Evolutionary conservation across 2,797 vertebrate genomes (phyloP).

Genomic region (Microhierax caerulescens): DNA sequence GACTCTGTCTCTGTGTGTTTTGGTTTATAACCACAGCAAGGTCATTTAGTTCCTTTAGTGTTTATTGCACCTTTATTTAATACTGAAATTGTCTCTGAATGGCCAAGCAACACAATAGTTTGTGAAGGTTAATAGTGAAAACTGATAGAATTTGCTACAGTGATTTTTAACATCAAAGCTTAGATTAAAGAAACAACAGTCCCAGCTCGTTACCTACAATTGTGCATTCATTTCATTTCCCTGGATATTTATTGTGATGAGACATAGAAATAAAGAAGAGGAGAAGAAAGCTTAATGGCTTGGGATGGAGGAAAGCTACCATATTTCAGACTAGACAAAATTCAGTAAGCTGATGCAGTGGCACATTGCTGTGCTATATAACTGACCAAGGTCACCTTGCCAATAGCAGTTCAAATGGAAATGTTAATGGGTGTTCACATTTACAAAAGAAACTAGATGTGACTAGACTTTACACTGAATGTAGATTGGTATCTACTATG

Average conservation of each 20-base stretch:
- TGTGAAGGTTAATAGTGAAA: constrained; percentile 22
- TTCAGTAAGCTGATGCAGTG: background rate
- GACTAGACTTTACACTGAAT: background rate
- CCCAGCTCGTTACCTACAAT: background rate
- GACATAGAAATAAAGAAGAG: constrained; percentile 9
- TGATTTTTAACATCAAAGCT: background rate
- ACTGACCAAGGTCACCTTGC: background rate
- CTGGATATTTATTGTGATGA: background rate
- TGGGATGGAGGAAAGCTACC: background rate
- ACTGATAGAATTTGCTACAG: background rate
- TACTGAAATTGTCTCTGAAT: background rate
- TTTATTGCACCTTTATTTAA: background rate
- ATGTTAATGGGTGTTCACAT: background rate
- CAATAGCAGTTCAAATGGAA: background rate
- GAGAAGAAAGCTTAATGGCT: background rate
- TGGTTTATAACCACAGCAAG: background rate
- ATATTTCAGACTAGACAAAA: background rate
- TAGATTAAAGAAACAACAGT: background rate
- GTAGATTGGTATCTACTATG: background rate
- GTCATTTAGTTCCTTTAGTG: background rate
- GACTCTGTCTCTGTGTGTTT: background rate
- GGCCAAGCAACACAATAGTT: background rate
- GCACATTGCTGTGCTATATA: background rate
- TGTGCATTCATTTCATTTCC: background rate
- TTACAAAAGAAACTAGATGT: background rate